phyloP scores from a whole-genome alignment of 2,797 vertebrate genomes.

The Halcyon smyrnensis region DNA sequence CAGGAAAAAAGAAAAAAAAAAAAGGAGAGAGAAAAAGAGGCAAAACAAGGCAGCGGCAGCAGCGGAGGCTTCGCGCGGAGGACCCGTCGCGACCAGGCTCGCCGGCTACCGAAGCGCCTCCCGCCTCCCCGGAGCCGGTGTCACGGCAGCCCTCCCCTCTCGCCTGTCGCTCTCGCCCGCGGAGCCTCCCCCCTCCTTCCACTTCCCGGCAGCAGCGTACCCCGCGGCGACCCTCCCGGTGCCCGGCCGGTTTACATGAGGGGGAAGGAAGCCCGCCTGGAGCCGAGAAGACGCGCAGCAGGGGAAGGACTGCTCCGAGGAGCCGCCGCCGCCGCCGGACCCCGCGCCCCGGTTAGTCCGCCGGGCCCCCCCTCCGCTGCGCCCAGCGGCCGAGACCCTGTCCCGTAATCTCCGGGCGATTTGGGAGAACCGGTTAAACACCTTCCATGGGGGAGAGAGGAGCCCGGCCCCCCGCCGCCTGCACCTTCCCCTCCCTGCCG shows the following conservation, averaged over 20 bases:
- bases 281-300: conserved; percentile 68
- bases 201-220: conserved; percentile 18
- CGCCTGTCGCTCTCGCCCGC: not conserved
- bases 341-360: not conserved
- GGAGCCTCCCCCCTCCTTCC: not conserved
- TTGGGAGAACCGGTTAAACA: conserved; percentile 57
- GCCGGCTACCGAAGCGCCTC: conserved; percentile 39
- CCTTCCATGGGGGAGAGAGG: conserved; percentile 77
- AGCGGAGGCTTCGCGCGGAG: not conserved
- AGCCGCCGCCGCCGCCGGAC: conserved; percentile 27
- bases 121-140: not conserved
- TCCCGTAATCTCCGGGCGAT: conserved; percentile 13
- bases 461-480: conserved; percentile 69
- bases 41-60: not conserved
- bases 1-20: not conserved
- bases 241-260: conserved; percentile 64
- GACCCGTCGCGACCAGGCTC: conserved; percentile 39
- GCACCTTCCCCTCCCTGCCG: conserved; percentile 64
- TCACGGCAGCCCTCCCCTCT: not conserved
- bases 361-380: not conserved
- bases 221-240: not conserved
- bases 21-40: not conserved
- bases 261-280: conserved; percentile 59
- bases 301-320: conserved; percentile 60
- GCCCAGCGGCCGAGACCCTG: not conserved